Percentiles rank a stretch among this genome's conserved stretches.
phyloP scores from a whole-genome alignment of 2,888 invertebrate genomes.

The Iselma pallidipennis region DNA sequence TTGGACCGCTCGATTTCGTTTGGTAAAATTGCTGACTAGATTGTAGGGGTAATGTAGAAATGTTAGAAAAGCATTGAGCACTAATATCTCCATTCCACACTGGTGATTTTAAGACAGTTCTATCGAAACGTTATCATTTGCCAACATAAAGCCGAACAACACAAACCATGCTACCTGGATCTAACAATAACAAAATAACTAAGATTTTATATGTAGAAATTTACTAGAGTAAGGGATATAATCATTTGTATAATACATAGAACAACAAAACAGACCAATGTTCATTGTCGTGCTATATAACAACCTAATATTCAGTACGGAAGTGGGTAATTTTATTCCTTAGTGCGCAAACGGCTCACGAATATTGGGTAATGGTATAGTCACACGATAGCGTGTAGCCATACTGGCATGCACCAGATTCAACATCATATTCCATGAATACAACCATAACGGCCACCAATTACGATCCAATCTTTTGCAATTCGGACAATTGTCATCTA shows the following conservation, averaged over 20 bases:
- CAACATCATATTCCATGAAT: conserved; percentile 18
- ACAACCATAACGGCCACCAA: conserved; percentile 18
- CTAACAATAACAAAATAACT: background rate
- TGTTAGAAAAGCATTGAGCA: conserved; percentile 14
- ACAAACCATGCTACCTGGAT: background rate
- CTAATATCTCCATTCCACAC: conserved; percentile 29
- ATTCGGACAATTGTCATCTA: background rate
- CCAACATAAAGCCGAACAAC: conserved; percentile 12
- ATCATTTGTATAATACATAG: conserved; percentile 16
- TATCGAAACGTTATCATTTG: conserved; percentile 24
- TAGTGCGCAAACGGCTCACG: conserved; percentile 30
- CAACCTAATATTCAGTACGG: conserved; percentile 32
- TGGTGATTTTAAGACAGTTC: conserved; percentile 26
- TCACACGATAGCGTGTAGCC: conserved; percentile 29
- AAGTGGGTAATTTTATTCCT: conserved; percentile 34
- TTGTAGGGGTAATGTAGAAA: conserved; percentile 17
- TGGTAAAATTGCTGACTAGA: conserved; percentile 24
- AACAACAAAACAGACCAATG: conserved; percentile 22
- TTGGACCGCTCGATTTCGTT: conserved; percentile 18
- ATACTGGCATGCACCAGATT: conserved; percentile 24
- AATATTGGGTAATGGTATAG: conserved; percentile 32
- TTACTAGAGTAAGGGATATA: conserved; percentile 6
- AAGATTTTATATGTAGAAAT: background rate
- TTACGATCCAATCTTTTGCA: conserved; percentile 11
- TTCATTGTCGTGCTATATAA: conserved; percentile 32